Evolutionary conservation across 2,888 invertebrate species (phyloP), one percentile per base, ranked within the genome.

Genomic region (Halictus ligatus): DNA sequence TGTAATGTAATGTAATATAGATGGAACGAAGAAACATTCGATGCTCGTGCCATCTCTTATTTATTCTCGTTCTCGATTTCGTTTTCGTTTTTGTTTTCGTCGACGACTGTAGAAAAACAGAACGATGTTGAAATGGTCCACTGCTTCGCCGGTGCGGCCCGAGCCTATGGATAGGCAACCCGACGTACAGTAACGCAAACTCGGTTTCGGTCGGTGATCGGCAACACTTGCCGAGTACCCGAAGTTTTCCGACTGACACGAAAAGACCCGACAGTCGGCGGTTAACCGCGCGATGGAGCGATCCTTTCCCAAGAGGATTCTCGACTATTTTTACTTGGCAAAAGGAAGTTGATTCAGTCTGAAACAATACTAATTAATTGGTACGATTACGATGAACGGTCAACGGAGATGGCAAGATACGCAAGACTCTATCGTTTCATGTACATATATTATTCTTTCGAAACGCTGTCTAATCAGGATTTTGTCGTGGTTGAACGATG

Each of bases 241-340:
- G 54, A 54, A 54, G 54, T 54, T 54, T 50, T 50, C 50, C 18
- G 18, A 18, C 10, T n/a, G 10, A 3, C 21, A 54, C 54, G 13
- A 25, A 25, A 12, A 12, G 25, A 60, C 60, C 21, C 21, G 21
- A n/a, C 21, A n/a, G 10, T 15, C 64, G 64, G 2, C 15, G 8
- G 35, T 13, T 35, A 29, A 64, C 29, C 25, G 15, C 29, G 5
- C 7, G 29, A 1, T 15, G 18, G 7, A 29, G 67, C 54, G 25
- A 79, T 79, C 40, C 13, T 72, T 12, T 43, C 60, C 40, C 54
- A 85, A 40, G 60, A 80, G 74, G 78, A 79, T 86, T 86, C 76
- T 86, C 82, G 8, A 80, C 67, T 75, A 77, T 75, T 75, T 75
- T 72, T 48, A 80, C 35, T n/a, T 21, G 35, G 60, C 21, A 64